These are phyloP conservation scores for Synodontis membranacea DNA, from an alignment of 2,113 vertebrate species.

Conservation along the genomic window DNA sequence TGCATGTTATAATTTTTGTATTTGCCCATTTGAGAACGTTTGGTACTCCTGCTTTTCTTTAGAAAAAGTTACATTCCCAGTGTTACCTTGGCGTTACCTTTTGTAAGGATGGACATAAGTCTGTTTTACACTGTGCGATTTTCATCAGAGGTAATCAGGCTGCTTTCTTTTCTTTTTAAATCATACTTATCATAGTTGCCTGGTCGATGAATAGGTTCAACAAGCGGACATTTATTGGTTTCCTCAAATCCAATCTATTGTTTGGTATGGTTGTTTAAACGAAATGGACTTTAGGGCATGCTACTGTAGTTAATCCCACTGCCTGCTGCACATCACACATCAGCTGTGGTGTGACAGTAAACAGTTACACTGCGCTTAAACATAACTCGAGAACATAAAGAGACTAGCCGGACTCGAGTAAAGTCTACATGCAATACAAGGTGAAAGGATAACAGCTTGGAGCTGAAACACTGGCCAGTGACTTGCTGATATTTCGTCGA, in stretches of 20 bases:
- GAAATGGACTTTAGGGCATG: background rate
- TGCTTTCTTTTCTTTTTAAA: background rate
- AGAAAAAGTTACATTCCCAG: background rate
- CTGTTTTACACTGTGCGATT: background rate
- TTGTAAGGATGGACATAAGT: background rate
- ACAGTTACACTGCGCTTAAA: background rate
- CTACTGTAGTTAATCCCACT: background rate
- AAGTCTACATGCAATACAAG: background rate
- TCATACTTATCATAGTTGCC: background rate
- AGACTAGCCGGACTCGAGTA: background rate
- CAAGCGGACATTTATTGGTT: background rate
- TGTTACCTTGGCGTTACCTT: background rate
- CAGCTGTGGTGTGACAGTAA: background rate
- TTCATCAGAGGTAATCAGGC: background rate
- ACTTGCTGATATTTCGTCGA: background rate
- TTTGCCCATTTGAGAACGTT: background rate
- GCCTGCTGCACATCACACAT: background rate
- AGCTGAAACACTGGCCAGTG: background rate
- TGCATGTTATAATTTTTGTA: background rate
- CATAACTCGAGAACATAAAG: background rate
- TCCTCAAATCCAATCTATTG: background rate
- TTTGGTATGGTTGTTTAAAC: background rate
- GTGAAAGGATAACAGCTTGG: background rate
- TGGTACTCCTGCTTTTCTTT: background rate
- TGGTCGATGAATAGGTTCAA: background rate